These are phyloP conservation scores for Camponotus fellah DNA, from an alignment of 2,888 invertebrate genomes.

Conservation along the genomic window DNA sequence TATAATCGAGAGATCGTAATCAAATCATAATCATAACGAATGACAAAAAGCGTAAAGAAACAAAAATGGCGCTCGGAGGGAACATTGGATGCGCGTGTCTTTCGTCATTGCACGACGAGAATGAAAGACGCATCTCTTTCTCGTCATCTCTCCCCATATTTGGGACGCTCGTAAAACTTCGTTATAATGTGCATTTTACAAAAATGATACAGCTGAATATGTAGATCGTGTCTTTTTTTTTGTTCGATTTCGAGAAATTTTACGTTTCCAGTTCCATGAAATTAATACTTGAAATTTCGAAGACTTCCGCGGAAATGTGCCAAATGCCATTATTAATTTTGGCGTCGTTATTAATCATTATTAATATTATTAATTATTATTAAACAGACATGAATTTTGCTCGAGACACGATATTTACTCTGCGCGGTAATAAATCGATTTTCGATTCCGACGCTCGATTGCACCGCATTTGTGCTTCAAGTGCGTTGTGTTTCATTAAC, in stretches of 20 bases:
- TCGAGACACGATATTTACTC: background rate
- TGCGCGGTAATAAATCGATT: constrained; percentile 28
- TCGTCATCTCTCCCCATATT: constrained; percentile 1
- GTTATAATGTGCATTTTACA: background rate
- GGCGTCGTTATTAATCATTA: background rate
- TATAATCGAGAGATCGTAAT: constrained; percentile 62
- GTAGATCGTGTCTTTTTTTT: too few species aligned
- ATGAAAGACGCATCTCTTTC: background rate
- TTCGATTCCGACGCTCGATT: constrained; percentile 39
- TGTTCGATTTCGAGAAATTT: background rate
- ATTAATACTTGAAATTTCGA: background rate
- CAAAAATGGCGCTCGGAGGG: constrained; percentile 76
- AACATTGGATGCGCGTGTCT: constrained; percentile 60
- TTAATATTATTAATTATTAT: too few species aligned
- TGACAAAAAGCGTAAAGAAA: constrained; percentile 78
- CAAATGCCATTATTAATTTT: background rate
- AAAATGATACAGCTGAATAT: too few species aligned
- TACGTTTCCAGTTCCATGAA: too few species aligned
- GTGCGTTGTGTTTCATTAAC: constrained; percentile 32
- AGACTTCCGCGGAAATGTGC: background rate
- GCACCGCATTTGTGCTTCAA: background rate
- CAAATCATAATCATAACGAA: constrained; percentile 75
- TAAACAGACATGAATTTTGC: background rate
- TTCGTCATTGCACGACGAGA: constrained; percentile 32
- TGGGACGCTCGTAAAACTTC: background rate